Base-by-base conservation (phyloP, 2,888 invertebrate species). In the Orthonevra nobilis region DNA sequence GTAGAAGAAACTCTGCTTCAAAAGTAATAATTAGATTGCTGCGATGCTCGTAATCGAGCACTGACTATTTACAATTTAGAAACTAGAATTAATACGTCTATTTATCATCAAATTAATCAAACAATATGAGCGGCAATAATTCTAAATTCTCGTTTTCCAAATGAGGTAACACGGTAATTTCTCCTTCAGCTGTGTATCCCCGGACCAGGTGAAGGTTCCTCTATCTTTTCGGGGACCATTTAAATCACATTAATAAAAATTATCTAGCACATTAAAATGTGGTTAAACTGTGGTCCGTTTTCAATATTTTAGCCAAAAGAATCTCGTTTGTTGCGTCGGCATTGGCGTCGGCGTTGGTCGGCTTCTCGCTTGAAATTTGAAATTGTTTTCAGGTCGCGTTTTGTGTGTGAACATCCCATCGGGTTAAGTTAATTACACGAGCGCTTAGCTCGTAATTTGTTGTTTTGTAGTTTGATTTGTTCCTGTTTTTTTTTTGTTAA, bases 81-180 rank as follows among this genome's bases (percentile, higher is more conserved):
- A 60, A 64, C 58, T 56, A 38, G 50, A 77, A 63, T 58, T 81
- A 74, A 81, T 74, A 58, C 74, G 66, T 58, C 74, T 81, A 74
- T 74, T 81, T 81, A 81, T 81, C 74, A 81, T 81, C 74, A 74
- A 81, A 74, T 81, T 81, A 81, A 81, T 81, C 81, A 81, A 73
- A 81, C 74, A 74, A 81, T 81, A 74, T 74, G 68, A 73, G 72
- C 46, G 52, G 77, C 73, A 79, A 73, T 73, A 79, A 79, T 79
- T 79, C 79, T 79, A 66, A 79, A 79, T 79, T 79, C 79, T 79
- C 79, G 73, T 79, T 79, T 79, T 79, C 73, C 79, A 73, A 79
- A 61, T 79, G 79, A 79, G 72, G 79, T 73, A 79, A 79, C 79
- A 79, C 79, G 66, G 72, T 73, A 77, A 77, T 77, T 70, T 69